Evolutionary conservation across 2,113 vertebrate species (phyloP).

Genomic region (Isichthys henryi): DNA sequence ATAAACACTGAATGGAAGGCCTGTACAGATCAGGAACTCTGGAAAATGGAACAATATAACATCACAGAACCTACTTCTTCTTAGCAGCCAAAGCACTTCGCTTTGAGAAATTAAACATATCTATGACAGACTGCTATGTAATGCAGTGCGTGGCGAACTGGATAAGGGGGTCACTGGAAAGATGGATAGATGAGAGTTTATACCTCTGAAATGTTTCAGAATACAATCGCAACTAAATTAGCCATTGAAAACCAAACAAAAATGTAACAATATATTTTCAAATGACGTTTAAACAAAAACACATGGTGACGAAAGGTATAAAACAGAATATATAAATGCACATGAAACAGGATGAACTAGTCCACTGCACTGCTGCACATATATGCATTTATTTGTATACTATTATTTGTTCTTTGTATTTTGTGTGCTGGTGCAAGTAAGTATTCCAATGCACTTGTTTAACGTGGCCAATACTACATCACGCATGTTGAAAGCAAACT

Average conservation of each 20-base stretch:
- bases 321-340: not conserved
- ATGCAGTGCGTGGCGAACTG: not conserved
- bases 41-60: not conserved
- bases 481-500: not conserved
- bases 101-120: not conserved
- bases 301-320: not conserved
- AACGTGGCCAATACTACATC: not conserved
- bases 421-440: not conserved
- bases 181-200: not conserved
- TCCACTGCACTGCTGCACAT: not conserved
- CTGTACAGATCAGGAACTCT: not conserved
- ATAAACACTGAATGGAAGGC: not conserved
- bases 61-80: not conserved
- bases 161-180: not conserved
- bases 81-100: not conserved
- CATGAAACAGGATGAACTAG: not conserved
- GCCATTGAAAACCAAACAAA: not conserved
- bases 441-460: not conserved
- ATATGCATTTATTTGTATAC: not conserved
- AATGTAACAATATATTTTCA: not conserved
- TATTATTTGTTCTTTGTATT: not conserved
- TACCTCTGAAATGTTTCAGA: not conserved
- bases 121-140: not conserved
- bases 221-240: not conserved
- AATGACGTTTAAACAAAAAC: not conserved